phyloP scores from a whole-genome alignment of 2,113 vertebrate species.

The Cyprinodon brontotheroides region DNA sequence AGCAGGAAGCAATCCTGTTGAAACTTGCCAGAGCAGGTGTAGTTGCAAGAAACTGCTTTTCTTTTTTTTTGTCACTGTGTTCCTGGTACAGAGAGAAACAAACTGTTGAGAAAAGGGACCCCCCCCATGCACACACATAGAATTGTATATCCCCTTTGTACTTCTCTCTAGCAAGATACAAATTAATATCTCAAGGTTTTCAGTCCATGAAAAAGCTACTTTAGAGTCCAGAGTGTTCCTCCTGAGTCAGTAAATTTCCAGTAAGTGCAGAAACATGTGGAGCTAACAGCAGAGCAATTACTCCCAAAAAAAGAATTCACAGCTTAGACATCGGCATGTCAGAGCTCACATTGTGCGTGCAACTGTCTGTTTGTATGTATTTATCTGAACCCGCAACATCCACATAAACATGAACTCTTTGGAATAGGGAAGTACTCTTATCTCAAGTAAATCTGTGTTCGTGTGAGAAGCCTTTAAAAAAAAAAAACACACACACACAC shows the following conservation, averaged over 20 bases:
- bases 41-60: neutral
- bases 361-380: neutral
- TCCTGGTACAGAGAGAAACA: neutral
- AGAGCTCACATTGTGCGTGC: neutral
- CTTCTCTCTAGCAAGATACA: neutral
- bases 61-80: constrained; percentile 3
- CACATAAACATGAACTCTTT: neutral
- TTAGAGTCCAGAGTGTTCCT: neutral
- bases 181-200: constrained; percentile 3
- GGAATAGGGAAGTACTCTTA: constrained; percentile 3
- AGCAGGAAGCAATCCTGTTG: constrained; percentile 6
- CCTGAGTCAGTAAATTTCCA: constrained; percentile 6
- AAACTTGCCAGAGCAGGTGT: constrained; percentile 28
- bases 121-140: neutral
- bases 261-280: neutral
- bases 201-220: neutral
- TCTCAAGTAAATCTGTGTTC: neutral
- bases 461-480: neutral
- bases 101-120: neutral
- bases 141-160: neutral
- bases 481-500: neutral
- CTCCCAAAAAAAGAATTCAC: neutral
- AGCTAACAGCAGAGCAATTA: neutral
- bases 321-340: neutral
- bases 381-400: neutral